Conservation (phyloP, 2,797 vertebrate species). For the Cheirogaleus major region DNA sequence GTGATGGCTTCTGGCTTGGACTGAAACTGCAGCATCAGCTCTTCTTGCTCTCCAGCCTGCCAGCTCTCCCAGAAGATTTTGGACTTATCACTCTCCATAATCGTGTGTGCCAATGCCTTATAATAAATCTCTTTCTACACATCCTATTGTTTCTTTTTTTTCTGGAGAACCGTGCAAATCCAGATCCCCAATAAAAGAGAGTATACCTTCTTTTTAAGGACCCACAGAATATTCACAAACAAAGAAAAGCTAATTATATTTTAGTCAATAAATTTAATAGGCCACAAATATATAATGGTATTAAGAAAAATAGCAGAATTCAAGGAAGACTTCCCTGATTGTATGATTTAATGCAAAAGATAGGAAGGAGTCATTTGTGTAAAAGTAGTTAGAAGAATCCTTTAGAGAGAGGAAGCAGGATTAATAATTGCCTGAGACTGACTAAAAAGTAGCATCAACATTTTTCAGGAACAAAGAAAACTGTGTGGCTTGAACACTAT, state of each 20-base stretch:
- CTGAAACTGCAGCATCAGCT: too few species aligned
- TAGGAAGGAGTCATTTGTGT: background rate
- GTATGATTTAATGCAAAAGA: background rate
- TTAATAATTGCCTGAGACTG: background rate
- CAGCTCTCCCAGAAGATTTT: background rate
- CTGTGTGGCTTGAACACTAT: background rate
- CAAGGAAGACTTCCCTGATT: background rate
- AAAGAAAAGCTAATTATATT: background rate
- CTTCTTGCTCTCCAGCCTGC: background rate
- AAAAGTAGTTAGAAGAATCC: background rate
- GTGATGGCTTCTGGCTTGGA: background rate
- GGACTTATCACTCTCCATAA: background rate
- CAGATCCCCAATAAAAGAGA: background rate
- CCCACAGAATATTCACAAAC: background rate
- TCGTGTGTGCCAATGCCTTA: background rate
- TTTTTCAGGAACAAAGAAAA: background rate
- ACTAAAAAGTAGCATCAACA: background rate
- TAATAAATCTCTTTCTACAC: background rate
- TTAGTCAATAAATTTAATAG: background rate
- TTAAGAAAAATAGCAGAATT: background rate
- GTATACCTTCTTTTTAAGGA: background rate
- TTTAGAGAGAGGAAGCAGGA: background rate
- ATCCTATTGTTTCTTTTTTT: background rate
- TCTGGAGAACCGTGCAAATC: background rate
- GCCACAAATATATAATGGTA: background rate